phyloP scores from a whole-genome alignment of 2,113 vertebrate genomes.

The Mola mola region DNA sequence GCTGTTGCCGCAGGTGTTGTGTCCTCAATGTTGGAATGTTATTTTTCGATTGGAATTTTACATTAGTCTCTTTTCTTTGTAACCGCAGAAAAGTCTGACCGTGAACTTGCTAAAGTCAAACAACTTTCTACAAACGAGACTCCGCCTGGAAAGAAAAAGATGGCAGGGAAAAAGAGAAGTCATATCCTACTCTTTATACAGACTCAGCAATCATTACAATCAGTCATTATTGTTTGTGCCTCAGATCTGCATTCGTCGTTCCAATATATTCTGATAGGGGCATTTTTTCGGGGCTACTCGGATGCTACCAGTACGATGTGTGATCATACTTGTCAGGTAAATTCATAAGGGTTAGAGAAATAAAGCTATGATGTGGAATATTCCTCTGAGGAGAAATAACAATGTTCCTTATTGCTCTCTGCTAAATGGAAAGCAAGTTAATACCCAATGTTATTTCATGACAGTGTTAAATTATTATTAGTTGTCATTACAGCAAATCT shows the following conservation, averaged over 20 bases:
- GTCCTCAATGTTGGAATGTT: background rate
- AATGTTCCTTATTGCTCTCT: too few relatives aligned
- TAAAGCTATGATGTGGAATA: too few relatives aligned
- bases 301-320: too few relatives aligned
- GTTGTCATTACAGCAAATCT: conserved; percentile 8
- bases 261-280: background rate
- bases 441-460: too few relatives aligned
- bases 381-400: too few relatives aligned
- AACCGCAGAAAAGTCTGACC: too few relatives aligned
- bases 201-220: background rate
- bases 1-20: background rate
- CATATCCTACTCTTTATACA: background rate
- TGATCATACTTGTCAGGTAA: too few relatives aligned
- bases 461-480: too few relatives aligned
- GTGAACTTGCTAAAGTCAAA: background rate
- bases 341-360: too few relatives aligned
- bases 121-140: background rate
- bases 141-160: background rate
- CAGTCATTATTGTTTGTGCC: background rate
- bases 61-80: background rate
- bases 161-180: background rate
- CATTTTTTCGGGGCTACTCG: background rate
- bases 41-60: background rate
- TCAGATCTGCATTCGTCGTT: background rate
- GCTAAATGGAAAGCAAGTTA: too few relatives aligned